Evolutionary conservation across 2,113 vertebrate genomes (phyloP), one percentile per base, ranked within the genome.

Genomic region (Acanthochromis polyacanthus): DNA sequence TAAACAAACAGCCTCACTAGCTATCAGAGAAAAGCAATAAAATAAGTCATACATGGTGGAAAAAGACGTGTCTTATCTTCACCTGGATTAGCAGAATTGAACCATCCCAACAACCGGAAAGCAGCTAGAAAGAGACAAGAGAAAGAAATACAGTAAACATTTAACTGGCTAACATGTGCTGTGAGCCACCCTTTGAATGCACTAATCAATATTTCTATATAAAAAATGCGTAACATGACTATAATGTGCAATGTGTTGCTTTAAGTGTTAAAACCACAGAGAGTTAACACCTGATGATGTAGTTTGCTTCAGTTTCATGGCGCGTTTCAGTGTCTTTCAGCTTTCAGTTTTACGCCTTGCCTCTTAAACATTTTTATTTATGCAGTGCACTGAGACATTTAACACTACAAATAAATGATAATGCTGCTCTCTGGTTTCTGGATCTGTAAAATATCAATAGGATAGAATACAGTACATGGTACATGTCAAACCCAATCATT

Each of bases 1-100:
- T 71, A 60, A 78, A 71, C 71, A 80, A 76, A 86, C 78, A 63
- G 14, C 63, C 51, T 20, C 63, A 11, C 36, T n/a, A 40, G 51
- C 62, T 79, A 55, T 60, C 59, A 48, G 3, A 40, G 5, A 51
- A 30, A 71, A 46, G 10, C 52, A 10, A 59, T 69, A 5, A 17
- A 46, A 51, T 68, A 38, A 50, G 68, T 64, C 60, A 9, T 36
- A 10, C 32, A 36, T 36, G 32, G 68, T 50, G 11, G 38, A 22
- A 53, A 19, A 58, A 56, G 51, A 57, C 36, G 25, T 48, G 36
- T 40, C 56, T 20, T 19, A 38, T 52, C n/a, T 50, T 68, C 23
- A 51, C 32, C 17, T 62, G 46, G 30, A 55, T 52, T 36, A 12
- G 15, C 36, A 28, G 46, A 36, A 62, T 48, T 57, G 45, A 70